phyloP scores from a whole-genome alignment of 2,888 invertebrate species.

The Pollenia amentaria region DNA sequence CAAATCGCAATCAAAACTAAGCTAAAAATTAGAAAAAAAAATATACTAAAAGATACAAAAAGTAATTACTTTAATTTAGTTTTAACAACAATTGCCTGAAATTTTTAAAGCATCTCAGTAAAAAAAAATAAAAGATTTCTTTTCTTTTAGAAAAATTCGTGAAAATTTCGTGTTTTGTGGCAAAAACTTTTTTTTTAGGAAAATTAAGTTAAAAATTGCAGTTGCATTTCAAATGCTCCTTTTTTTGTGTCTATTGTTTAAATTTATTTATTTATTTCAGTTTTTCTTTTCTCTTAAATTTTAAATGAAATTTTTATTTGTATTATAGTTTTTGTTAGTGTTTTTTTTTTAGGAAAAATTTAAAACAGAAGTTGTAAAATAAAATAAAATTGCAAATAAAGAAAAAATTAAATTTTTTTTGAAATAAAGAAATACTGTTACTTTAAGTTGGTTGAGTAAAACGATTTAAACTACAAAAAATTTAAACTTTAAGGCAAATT shows the following conservation, averaged over 20 bases:
- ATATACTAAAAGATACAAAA: not conserved
- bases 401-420: not conserved
- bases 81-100: slow-evolving; percentile 29
- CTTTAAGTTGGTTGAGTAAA: not conserved
- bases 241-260: slow-evolving; percentile 26
- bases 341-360: not conserved
- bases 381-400: slow-evolving; percentile 22
- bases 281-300: not conserved
- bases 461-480: not conserved
- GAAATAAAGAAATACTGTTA: slow-evolving; percentile 6
- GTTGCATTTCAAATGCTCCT: slow-evolving; percentile 48
- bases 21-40: not conserved
- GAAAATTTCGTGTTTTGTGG: slow-evolving; percentile 17
- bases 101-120: no score
- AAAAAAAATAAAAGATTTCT: not conserved
- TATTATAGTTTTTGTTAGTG: not conserved
- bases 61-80: slow-evolving; percentile 49
- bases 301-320: slow-evolving; percentile 25
- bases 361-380: not conserved
- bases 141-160: slow-evolving; percentile 20
- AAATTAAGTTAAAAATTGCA: slow-evolving; percentile 47
- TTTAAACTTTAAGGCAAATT: no score
- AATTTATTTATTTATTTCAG: slow-evolving; percentile 26
- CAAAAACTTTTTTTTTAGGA: slow-evolving; percentile 35
- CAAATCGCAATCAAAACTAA: slow-evolving; percentile 23